Evolutionary conservation across 2,113 vertebrate species (phyloP).

Genomic region (Vimba vimba): DNA sequence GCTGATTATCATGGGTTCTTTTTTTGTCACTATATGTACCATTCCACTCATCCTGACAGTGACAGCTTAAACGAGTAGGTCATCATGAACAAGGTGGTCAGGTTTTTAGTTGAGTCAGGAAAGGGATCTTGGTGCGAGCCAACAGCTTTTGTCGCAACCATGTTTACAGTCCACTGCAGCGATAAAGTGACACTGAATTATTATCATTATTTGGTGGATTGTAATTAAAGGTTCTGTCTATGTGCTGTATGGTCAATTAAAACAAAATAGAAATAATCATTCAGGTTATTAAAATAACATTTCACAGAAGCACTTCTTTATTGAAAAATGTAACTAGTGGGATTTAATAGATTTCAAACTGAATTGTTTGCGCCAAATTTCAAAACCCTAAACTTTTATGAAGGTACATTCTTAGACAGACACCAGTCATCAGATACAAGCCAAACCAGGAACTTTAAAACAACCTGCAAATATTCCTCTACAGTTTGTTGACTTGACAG

Average conservation of each 20-base stretch:
- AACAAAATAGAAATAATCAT: neutral
- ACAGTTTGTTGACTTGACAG: constrained; percentile 52
- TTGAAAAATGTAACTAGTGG: neutral
- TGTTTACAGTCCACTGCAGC: no score
- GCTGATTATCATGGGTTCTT: no score
- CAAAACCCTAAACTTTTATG: neutral
- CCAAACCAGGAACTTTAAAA: constrained; percentile 38
- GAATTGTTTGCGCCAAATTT: neutral
- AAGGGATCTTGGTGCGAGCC: no score
- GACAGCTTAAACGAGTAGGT: no score
- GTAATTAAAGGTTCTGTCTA: neutral
- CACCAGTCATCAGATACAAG: neutral
- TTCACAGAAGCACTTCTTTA: neutral
- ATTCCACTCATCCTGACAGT: no score
- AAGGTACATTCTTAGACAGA: neutral
- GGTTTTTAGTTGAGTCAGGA: no score
- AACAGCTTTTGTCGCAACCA: no score
- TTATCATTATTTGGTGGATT: no score
- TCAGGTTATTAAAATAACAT: no score
- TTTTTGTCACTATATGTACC: no score
- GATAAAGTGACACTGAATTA: no score
- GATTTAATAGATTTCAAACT: neutral
- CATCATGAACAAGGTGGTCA: no score
- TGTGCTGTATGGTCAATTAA: neutral
- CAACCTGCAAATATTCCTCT: constrained; percentile 48